Base-by-base conservation (phyloP, 2,113 vertebrate species). In the Sterna hirundo region DNA sequence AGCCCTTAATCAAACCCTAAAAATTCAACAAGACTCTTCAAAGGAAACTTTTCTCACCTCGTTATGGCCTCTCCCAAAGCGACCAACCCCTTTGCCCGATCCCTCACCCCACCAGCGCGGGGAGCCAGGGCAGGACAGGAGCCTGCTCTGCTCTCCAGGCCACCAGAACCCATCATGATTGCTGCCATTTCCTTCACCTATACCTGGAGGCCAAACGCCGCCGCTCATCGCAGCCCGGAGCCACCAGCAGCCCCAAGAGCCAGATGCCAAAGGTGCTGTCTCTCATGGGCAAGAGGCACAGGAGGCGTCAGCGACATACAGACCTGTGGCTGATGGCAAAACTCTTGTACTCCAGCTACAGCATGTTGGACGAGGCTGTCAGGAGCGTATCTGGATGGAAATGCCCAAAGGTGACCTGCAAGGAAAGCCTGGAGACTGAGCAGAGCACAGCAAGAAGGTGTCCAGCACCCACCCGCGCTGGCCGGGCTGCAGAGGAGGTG, bases 101-200 rank as follows among this genome's bases (percentile, higher is more conserved):
- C 38, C 55, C n/a, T 76, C 6, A 0, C 13, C 14, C 19, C 34
- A 5, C 21, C 15, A 23, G 60, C 10, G 5, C 1, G 0, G n/a
- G 30, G 47, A 36, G 2, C 0, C 2, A 52, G 77, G 27, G 44
- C 52, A 57, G 46, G 40, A 36, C 10, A 11, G 44, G 55, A 34
- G 44, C 23, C 72, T 83, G 55, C 78, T 64, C 38, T 49, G 40
- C 76, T 76, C 64, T 62, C 61, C 74, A 13, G 46, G 18, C 69
- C 69, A 65, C 62, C 74, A 15, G 44, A 11, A 22, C 29, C 61
- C 29, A 42, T 42, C 46, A 13, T 0, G 1, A 10, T 7, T 54
- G 47, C 62, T 54, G n/a, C n/a, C 34, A 51, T 40, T 23, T 36
- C 17, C 54, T 49, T 71, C 22, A 20, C 17, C 65, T 30, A 17